phyloP scores from a whole-genome alignment of 2,113 vertebrate genomes.

The Eurystomus gularis region DNA sequence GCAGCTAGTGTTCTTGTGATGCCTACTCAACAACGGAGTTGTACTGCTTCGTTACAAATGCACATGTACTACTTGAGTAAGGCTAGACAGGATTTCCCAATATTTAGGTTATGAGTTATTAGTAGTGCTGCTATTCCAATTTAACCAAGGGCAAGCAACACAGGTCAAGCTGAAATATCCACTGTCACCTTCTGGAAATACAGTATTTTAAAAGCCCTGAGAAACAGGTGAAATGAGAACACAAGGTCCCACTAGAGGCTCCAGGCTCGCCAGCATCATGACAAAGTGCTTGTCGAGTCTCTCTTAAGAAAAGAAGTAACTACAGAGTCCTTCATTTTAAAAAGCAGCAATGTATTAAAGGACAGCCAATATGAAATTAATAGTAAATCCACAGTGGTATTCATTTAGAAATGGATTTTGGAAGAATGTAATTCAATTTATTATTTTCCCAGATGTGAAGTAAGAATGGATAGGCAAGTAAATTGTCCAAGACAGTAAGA shows the following conservation, averaged over 20 bases:
- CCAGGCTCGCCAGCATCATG: not conserved
- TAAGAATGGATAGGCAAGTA: constrained; percentile 1
- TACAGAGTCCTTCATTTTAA: not conserved
- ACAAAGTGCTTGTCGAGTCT: not conserved
- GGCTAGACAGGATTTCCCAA: not conserved
- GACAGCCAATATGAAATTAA: constrained; percentile 46
- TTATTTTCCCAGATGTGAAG: not conserved
- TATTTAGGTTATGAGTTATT: not conserved
- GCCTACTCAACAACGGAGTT: not conserved
- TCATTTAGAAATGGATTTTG: constrained; percentile 33
- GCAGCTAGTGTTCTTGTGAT: not conserved
- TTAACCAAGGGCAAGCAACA: not conserved
- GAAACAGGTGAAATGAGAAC: not conserved
- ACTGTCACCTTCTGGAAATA: not conserved
- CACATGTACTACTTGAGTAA: not conserved
- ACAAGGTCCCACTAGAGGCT: not conserved
- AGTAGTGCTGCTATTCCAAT: not conserved
- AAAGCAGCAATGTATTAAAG: constrained; percentile 18
- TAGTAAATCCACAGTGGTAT: constrained; percentile 21
- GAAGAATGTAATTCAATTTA: constrained; percentile 22
- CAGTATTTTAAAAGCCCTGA: not conserved
- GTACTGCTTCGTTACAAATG: not conserved
- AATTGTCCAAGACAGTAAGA: constrained; percentile 5
- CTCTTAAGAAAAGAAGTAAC: not conserved
- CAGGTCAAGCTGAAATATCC: not conserved